These are phyloP conservation scores for Suillia variegata DNA, from an alignment of 2,888 invertebrate genomes.

Conservation along the genomic window DNA sequence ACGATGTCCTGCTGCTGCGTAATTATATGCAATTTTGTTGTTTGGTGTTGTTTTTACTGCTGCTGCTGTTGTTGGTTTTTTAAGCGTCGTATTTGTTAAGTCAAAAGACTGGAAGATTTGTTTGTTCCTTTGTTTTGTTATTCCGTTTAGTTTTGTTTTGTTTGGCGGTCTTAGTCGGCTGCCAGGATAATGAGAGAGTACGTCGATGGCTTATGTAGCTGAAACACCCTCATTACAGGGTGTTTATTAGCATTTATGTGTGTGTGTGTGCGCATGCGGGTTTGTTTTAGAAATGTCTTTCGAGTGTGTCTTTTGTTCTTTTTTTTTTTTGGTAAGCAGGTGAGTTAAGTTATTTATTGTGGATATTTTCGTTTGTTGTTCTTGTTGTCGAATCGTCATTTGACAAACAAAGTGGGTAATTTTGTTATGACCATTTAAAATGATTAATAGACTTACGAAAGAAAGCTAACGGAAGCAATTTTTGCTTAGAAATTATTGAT, in stretches of 20 bases:
- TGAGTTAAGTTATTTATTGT: not conserved
- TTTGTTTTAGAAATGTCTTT: slow-evolving; percentile 14
- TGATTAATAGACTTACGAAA: slow-evolving; percentile 19
- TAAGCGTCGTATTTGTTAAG: not conserved
- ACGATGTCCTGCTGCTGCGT: slow-evolving; percentile 4
- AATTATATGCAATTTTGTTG: slow-evolving; percentile 1
- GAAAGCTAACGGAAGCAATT: slow-evolving; percentile 16
- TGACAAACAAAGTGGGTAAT: slow-evolving; percentile 11
- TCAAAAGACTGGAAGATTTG: not conserved
- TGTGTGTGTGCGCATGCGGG: not conserved
- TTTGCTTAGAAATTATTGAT: too few relatives aligned
- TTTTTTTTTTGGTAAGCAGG: slow-evolving; percentile 1
- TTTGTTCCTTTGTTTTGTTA: not conserved
- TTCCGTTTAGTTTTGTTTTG: not conserved
- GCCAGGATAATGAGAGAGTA: slow-evolving; percentile 21
- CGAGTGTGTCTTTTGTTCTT: not conserved
- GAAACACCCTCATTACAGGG: slow-evolving; percentile 19
- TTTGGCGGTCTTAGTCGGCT: not conserved
- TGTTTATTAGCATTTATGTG: slow-evolving; percentile 4
- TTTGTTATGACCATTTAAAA: slow-evolving; percentile 7
- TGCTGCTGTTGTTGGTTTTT: not conserved
- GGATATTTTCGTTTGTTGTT: not conserved
- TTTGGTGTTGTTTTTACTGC: too few relatives aligned
- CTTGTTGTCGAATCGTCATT: not conserved
- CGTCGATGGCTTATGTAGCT: slow-evolving; percentile 1